Evolutionary conservation across 2,113 vertebrate species (phyloP), one percentile per base, ranked within the genome.

Genomic region (Neodon shergylaensis): DNA sequence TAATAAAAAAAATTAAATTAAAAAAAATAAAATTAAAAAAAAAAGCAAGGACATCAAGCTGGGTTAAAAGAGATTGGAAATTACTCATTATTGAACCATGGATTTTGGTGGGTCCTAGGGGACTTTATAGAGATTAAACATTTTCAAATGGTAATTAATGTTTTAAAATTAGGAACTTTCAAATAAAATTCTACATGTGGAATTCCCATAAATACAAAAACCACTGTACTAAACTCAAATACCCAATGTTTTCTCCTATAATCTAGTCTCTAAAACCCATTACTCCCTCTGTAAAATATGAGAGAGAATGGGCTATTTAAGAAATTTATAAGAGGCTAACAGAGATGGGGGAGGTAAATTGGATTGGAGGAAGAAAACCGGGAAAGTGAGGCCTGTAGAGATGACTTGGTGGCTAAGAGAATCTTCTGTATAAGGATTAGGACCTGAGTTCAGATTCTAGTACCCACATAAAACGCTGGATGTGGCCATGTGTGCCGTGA

Each of bases 171-270:
- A 42, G 39, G 68, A 77, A 6, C 7, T 92, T 87, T 90, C 36
- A 90, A 96, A 73, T 93, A 49, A 95, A 96, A 90, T 39, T 90
- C 70, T 44, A 88, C 39, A 82, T 12, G 33, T 66, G 33, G 17
- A 58, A 47, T 90, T 88, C 47, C 31, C 22, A 83, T 93, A 81
- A 95, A 83, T 84, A 74, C 87, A 95, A 95, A 5, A 66, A 66
- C 65, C 39, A 68, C 33, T 72, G 3, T 42, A 49, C 90, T 85
- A 79, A 31, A 63, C 36, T 39, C 21, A 39, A 77, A 68, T 88
- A 86, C n/a, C 87, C 52, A 31, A 70, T 14, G 63, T 42, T 88
- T 79, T 82, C 73, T 87, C 21, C 61, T 58, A 81, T 3, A 81
- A 54, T 17, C 24, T 65, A 47, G 65, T 31, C 54, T 94, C 58